phyloP scores from a whole-genome alignment of 2,797 vertebrate genomes.

The Dicrostonyx torquatus region DNA sequence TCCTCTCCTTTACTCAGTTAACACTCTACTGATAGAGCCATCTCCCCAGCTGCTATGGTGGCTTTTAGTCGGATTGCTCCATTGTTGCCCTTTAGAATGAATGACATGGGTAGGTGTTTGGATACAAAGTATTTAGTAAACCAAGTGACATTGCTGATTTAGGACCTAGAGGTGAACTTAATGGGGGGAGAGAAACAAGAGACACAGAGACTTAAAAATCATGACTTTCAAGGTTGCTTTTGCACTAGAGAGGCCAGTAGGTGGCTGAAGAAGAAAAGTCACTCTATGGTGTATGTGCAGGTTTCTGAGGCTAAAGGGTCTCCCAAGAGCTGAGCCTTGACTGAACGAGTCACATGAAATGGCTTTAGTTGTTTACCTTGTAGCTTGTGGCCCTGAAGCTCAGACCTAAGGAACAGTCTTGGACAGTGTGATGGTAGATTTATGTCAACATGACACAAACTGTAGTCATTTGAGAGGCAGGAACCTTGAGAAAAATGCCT shows the following conservation, averaged over 20 bases:
- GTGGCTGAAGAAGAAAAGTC: neutral
- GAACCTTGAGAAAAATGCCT: neutral
- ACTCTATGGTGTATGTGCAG: neutral
- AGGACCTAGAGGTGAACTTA: neutral
- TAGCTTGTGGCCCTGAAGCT: neutral
- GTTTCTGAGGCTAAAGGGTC: neutral
- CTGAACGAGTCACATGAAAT: neutral
- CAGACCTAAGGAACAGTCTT: neutral
- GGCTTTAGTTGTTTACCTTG: neutral
- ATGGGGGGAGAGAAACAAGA: neutral
- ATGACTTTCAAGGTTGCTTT: neutral
- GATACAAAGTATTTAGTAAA: neutral
- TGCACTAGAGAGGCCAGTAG: neutral
- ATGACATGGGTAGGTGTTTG: neutral
- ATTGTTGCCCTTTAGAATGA: neutral
- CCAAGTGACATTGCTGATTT: neutral
- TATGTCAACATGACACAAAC: neutral
- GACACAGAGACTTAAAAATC: neutral
- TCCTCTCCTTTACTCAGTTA: neutral
- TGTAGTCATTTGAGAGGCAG: neutral
- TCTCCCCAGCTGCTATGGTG: neutral
- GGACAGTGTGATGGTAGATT: neutral
- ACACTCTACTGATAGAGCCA: neutral
- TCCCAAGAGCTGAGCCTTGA: neutral
- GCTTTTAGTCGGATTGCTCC: neutral